These are phyloP conservation scores for Australoheros facetus DNA, from an alignment of 2,797 vertebrate species.

Conservation along the genomic window DNA sequence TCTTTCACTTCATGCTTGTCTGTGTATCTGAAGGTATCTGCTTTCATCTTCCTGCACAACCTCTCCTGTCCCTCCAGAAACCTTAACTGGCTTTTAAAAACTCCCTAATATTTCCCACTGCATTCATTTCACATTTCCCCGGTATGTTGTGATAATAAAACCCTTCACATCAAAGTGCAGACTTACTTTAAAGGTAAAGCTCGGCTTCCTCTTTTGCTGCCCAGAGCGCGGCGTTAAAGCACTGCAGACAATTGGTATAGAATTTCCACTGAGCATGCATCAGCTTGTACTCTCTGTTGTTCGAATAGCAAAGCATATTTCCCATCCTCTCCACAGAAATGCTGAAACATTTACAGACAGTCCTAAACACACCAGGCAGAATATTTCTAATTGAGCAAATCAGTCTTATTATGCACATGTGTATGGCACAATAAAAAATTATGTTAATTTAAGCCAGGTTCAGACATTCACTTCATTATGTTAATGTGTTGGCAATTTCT, in stretches of 20 bases:
- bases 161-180: conserved; percentile 60
- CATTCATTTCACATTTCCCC: conserved; percentile 60
- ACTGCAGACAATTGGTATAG: conserved; percentile 27
- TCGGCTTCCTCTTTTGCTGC: conserved; percentile 40
- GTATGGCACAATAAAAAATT: background rate
- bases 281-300: conserved; percentile 11
- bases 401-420: background rate
- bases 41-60: conserved; percentile 59
- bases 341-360: conserved; percentile 17
- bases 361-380: background rate
- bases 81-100: conserved; percentile 30
- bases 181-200: conserved; percentile 47
- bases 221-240: conserved; percentile 40
- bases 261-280: conserved; percentile 32
- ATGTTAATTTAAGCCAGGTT: conserved; percentile 2
- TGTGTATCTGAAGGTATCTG: conserved; percentile 49
- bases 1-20: conserved; percentile 41
- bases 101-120: conserved; percentile 47
- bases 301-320: conserved; percentile 18
- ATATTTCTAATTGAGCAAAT: conserved; percentile 7
- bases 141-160: conserved; percentile 48
- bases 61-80: conserved; percentile 21
- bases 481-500: background rate
- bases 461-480: background rate
- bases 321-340: conserved; percentile 10